Conservation (phyloP, 64 coral and sea anemone species). For the Platygyra sinensis region DNA sequence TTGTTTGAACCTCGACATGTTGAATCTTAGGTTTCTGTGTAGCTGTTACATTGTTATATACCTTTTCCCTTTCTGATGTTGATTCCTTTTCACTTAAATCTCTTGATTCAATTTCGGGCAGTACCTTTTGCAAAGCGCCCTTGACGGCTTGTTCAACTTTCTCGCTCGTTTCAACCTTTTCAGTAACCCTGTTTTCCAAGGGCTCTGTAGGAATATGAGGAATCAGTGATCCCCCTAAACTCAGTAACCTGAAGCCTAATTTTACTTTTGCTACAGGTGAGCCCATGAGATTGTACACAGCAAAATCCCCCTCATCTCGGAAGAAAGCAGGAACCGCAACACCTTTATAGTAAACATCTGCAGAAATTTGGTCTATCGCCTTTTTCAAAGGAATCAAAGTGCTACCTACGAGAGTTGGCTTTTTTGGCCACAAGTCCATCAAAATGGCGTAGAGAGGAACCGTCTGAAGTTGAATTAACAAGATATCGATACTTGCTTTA, state of each 20-base stretch:
- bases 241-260: constrained; percentile 81
- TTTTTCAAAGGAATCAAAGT: constrained; percentile 72
- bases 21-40: neutral
- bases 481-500: constrained; percentile 65
- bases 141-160: neutral
- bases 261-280: constrained; percentile 67
- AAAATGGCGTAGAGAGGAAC: constrained; percentile 91
- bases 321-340: constrained; percentile 75
- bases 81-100: neutral
- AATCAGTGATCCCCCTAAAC: constrained; percentile 78
- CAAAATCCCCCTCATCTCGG: constrained; percentile 74
- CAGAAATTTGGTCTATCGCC: constrained; percentile 67
- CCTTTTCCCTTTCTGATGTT: neutral
- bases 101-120: constrained; percentile 17
- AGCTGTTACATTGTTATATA: neutral
- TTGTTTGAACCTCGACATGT: constrained; percentile 70
- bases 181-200: constrained; percentile 25
- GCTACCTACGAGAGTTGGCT: constrained; percentile 78
- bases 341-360: constrained; percentile 66
- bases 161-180: constrained; percentile 6
- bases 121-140: neutral
- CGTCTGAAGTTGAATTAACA: constrained; percentile 58
- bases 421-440: constrained; percentile 80
- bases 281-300: constrained; percentile 92
- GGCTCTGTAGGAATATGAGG: constrained; percentile 68